Base-by-base conservation (phyloP, 1,140 invertebrate genomes). In the Stegodyphus mimosarum region DNA sequence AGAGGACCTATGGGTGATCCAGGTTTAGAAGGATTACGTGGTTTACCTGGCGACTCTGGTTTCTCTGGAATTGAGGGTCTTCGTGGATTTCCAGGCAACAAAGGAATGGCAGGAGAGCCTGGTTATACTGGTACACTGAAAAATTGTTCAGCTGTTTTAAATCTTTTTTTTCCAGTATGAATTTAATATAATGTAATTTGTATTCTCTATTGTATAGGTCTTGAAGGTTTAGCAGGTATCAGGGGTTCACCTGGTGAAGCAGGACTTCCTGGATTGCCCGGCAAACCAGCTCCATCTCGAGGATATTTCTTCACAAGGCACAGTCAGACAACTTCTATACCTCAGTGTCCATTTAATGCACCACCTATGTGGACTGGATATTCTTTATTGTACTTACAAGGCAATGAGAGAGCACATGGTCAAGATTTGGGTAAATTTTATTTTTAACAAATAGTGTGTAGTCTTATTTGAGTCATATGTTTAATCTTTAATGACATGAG, bases 311-410 rank as follows among this genome's bases (percentile, higher is more conserved):
- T 84, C 51, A 84, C 85, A 51, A 67, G 87, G 6, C 98, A 99
- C 92, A 99, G 97, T 33, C 98, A 99, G 91, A 94, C 94, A 2
- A 93, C 94, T 18, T 91, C 93, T 88, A 93, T 96, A 85, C 97
- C 98, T 0, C 89, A 92, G 18, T 99, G 98, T 92, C 98, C 98
- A 0, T 89, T 88, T 67, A 94, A 96, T 83, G 95, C 96, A 0
- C 91, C 93, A 2, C 93, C 94, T 89, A 89, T 99, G 80, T 99
- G 98, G 98, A 94, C 95, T 87, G 98, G 98, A 80, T 99, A 96
- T 90, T 99, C 97, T 15, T 91, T 99, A 1, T 92, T 99, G 0
- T 97, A 98, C 89, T 95, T 98, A 74, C 95, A 97, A 90, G 98
- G 96, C 71, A 96, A 98, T 91, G 94, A 95, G 87, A 94, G 95